Percentiles rank a stretch among this genome's conserved stretches.
These are phyloP conservation scores for Choristoneura rosaceana DNA, from an alignment of 2,888 invertebrate species.

Conservation along the genomic window DNA sequence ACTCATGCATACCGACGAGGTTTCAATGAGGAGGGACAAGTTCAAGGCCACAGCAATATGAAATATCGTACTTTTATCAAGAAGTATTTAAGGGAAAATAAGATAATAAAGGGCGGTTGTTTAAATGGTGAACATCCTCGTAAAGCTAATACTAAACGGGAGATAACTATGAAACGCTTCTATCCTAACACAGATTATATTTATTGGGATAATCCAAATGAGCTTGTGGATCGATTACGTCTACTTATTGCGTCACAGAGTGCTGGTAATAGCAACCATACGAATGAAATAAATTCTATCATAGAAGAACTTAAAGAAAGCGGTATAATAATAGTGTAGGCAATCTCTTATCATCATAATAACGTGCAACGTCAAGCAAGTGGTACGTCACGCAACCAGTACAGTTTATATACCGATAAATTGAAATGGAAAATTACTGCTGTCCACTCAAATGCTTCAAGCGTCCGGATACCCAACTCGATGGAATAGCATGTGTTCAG, in stretches of 20 bases:
- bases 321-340: neutral
- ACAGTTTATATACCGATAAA: too few relatives aligned
- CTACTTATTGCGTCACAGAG: neutral
- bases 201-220: neutral
- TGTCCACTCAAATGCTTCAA: too few relatives aligned
- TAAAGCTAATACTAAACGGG: too few relatives aligned
- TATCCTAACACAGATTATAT: conserved; percentile 42
- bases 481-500: too few relatives aligned
- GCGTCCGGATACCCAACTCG: too few relatives aligned
- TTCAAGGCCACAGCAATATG: neutral
- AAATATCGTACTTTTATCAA: conserved; percentile 15
- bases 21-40: too few relatives aligned
- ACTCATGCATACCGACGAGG: too few relatives aligned
- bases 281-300: conserved; percentile 5
- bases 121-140: neutral
- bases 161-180: conserved; percentile 13
- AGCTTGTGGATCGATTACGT: too few relatives aligned
- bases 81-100: neutral
- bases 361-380: too few relatives aligned
- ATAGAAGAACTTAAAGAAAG: conserved; percentile 9
- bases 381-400: too few relatives aligned
- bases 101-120: conserved; percentile 16
- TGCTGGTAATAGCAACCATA: conserved; percentile 13
- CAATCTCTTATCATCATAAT: too few relatives aligned
- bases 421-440: too few relatives aligned